Percentiles rank a stretch among this genome's conserved stretches.
These are phyloP conservation scores for Notoglanidium macrostoma DNA, from an alignment of 2,797 vertebrate genomes.

Conservation along the genomic window DNA sequence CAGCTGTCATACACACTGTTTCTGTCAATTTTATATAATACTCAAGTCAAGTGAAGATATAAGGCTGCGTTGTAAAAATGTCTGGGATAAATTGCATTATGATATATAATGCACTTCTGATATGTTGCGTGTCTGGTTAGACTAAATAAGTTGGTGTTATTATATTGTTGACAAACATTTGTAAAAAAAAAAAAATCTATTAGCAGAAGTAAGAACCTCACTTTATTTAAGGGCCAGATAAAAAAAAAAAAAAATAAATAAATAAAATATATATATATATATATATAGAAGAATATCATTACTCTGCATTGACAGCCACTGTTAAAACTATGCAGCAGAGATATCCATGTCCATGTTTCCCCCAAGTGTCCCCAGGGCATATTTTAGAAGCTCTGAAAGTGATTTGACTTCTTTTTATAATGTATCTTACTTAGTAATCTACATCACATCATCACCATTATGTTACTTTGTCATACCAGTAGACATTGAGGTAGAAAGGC, in stretches of 20 bases:
- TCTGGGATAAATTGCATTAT: background rate
- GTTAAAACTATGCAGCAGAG: background rate
- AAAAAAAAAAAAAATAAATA: background rate
- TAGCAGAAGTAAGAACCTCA: background rate
- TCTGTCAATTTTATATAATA: background rate
- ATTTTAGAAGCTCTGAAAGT: background rate
- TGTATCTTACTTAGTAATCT: background rate
- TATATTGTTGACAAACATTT: background rate
- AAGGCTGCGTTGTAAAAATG: background rate
- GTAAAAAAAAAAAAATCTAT: background rate
- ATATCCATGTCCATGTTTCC: background rate
- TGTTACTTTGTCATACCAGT: conserved; percentile 2
- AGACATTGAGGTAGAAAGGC: background rate
- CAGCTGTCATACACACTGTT: background rate
- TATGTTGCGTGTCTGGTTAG: background rate
- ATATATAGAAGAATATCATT: background rate
- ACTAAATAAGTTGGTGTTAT: background rate
- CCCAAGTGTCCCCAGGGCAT: background rate
- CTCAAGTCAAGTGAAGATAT: background rate
- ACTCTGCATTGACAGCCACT: background rate
- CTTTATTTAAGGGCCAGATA: background rate
- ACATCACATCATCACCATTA: conserved; percentile 4
- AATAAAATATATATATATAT: background rate
- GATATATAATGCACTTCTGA: background rate
- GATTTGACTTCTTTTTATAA: background rate